These are phyloP conservation scores for Thinocorus orbignyianus DNA, from an alignment of 2,113 vertebrate species.

Conservation along the genomic window DNA sequence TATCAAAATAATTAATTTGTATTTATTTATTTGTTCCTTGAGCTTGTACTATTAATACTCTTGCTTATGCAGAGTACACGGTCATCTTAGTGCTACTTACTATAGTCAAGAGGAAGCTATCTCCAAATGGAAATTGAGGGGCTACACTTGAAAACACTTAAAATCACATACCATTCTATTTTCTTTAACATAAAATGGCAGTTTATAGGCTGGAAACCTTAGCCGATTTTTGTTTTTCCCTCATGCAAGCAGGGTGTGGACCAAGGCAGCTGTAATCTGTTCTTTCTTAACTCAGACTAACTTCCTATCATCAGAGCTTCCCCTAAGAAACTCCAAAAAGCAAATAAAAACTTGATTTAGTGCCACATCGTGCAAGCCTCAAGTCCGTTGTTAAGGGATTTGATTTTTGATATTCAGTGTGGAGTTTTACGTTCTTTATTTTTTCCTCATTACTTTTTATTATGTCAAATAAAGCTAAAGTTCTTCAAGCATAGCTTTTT, in stretches of 20 bases:
- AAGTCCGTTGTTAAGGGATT: not conserved
- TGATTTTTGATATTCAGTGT: not conserved
- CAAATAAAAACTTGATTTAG: not conserved
- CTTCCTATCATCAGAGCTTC: not conserved
- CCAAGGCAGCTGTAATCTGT: not conserved
- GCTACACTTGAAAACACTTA: not conserved
- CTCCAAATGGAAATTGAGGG: not conserved
- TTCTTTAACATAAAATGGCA: not conserved
- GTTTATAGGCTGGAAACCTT: not conserved
- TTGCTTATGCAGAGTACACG: not conserved
- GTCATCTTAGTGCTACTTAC: not conserved
- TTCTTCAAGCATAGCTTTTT: not conserved
- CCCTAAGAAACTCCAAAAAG: not conserved
- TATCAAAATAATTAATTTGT: not conserved
- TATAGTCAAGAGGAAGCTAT: not conserved
- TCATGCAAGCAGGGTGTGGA: not conserved
- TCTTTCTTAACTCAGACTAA: not conserved
- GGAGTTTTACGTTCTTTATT: not conserved
- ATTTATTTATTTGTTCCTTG: not conserved
- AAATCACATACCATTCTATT: not conserved
- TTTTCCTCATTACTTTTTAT: not conserved
- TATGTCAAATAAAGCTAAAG: not conserved
- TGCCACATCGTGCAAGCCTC: not conserved
- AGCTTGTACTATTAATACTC: not conserved
- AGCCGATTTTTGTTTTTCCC: not conserved